Conservation (phyloP, 2,888 invertebrate genomes). For the Copidosoma aretas region DNA sequence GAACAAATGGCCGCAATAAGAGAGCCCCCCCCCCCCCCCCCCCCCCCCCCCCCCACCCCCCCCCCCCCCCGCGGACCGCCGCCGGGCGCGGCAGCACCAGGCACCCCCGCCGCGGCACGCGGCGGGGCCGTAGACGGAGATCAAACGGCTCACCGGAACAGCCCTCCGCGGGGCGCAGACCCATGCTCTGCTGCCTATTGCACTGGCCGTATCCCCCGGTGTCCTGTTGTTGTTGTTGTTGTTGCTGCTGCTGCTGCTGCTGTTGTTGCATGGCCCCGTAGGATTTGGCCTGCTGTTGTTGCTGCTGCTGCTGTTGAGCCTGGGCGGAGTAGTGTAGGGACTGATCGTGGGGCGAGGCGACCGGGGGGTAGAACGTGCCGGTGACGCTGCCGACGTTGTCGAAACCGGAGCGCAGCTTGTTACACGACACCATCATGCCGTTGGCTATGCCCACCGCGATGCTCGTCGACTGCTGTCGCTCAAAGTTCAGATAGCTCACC, state of each 20-base stretch:
- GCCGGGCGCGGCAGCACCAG: too few relatives aligned
- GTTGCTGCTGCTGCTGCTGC: slow-evolving; percentile 44
- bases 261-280: slow-evolving; percentile 44
- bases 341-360: slow-evolving; percentile 83
- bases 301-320: slow-evolving; percentile 39
- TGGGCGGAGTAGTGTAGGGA: slow-evolving; percentile 64
- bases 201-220: slow-evolving; percentile 47
- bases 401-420: slow-evolving; percentile 80
- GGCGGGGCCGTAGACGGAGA: not conserved
- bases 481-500: slow-evolving; percentile 61
- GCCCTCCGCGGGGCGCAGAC: slow-evolving; percentile 61
- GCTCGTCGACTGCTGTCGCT: slow-evolving; percentile 58
- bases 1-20: too few relatives aligned
- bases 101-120: not conserved
- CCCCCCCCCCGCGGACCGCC: too few relatives aligned
- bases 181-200: slow-evolving; percentile 49
- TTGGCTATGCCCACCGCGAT: slow-evolving; percentile 85
- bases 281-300: slow-evolving; percentile 61
- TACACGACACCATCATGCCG: slow-evolving; percentile 86
- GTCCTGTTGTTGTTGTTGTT: slow-evolving; percentile 43
- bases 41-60: too few relatives aligned
- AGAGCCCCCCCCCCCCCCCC: too few relatives aligned
- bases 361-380: slow-evolving; percentile 89
- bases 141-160: slow-evolving; percentile 53
- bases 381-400: slow-evolving; percentile 84